Evolutionary conservation across 37 sponge, comb jelly and placozoan species (phyloP).

Genomic region (Agelas oroides): DNA sequence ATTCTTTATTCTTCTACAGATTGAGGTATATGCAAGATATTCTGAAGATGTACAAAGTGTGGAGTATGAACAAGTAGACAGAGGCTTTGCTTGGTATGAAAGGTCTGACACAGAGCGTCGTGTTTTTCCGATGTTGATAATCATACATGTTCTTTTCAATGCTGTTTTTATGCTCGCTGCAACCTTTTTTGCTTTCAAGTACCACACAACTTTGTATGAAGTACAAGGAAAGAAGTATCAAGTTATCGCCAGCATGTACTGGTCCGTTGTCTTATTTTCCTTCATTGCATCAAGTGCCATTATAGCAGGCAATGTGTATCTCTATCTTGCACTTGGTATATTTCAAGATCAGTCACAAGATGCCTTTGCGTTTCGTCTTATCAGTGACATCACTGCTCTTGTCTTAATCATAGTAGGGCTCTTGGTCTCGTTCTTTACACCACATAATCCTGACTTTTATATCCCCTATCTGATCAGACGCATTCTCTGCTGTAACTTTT

Average conservation of each 20-base stretch:
- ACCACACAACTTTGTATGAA: no score
- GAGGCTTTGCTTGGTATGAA: slow-evolving; percentile 4
- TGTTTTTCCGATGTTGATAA: no score
- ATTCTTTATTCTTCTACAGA: no score
- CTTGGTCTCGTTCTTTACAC: background rate
- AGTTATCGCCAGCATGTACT: slow-evolving; percentile 8
- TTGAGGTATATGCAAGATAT: background rate
- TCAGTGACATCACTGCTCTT: background rate
- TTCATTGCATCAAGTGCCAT: background rate
- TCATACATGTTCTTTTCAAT: no score
- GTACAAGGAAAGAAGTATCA: no score
- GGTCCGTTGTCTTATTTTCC: background rate
- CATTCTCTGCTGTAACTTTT: no score
- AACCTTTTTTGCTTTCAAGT: no score
- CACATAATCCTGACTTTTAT: background rate
- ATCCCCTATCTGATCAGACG: background rate
- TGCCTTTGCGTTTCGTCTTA: background rate
- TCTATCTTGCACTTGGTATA: background rate
- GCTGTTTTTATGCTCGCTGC: no score
- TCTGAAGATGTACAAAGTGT: background rate
- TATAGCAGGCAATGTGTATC: background rate
- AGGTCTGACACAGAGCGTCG: no score
- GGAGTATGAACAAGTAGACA: background rate
- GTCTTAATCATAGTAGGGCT: background rate
- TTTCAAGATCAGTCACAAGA: background rate